A percentile compares a stretch with the other conserved stretches of the same genome.
These are phyloP conservation scores for Isichthys henryi DNA, from an alignment of 2,113 vertebrate species.

Conservation along the genomic window DNA sequence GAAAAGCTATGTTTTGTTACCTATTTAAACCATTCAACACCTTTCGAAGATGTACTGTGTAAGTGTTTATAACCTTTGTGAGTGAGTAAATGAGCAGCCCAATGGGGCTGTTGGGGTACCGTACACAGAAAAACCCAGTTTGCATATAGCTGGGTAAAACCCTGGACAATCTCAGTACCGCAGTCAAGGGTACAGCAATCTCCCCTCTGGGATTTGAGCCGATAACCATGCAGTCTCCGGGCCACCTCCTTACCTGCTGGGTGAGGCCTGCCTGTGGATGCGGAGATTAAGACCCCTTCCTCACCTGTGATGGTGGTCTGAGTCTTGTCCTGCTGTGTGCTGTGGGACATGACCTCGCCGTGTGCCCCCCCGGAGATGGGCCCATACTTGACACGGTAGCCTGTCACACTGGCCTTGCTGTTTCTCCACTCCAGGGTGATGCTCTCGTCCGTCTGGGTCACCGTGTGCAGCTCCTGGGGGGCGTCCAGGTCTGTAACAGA, in stretches of 20 bases:
- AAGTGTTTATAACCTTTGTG: background rate
- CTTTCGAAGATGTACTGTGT: background rate
- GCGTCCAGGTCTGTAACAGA: slow-evolving; percentile 78
- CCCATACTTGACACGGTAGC: slow-evolving; percentile 86
- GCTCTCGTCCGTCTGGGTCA: slow-evolving; percentile 80
- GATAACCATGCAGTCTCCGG: background rate
- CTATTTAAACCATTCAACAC: background rate
- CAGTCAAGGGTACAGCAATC: background rate
- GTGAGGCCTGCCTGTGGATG: background rate
- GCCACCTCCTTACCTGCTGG: background rate
- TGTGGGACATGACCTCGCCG: slow-evolving; percentile 72
- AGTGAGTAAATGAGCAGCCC: background rate
- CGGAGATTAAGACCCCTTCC: background rate
- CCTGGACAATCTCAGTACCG: background rate
- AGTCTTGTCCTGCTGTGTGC: slow-evolving; percentile 68
- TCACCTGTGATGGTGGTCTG: slow-evolving; percentile 79
- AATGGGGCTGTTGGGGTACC: fast-evolving
- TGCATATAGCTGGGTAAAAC: background rate
- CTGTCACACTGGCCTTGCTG: slow-evolving; percentile 68
- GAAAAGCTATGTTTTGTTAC: background rate
- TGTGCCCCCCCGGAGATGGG: slow-evolving; percentile 89
- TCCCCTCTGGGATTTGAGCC: background rate
- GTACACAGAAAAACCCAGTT: background rate
- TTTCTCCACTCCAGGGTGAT: slow-evolving; percentile 92
- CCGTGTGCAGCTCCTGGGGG: slow-evolving; percentile 70